These are phyloP conservation scores for Exephanes ischioxanthus DNA, from an alignment of 2,888 invertebrate genomes.

Conservation along the genomic window DNA sequence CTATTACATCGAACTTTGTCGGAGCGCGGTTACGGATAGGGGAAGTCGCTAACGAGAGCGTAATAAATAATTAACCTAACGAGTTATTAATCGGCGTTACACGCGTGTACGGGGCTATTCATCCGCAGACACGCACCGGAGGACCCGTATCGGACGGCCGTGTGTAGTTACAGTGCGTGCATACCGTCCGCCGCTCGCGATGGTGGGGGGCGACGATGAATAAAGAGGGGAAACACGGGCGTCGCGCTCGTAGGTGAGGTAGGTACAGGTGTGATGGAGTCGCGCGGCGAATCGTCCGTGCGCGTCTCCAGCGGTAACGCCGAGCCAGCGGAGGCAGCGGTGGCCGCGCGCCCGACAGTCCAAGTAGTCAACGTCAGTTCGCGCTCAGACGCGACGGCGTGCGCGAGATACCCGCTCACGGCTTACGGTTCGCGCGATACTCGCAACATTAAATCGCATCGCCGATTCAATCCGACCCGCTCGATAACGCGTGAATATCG, in stretches of 20 bases:
- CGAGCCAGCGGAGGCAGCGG: constrained; percentile 5
- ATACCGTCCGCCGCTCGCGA: too few species aligned
- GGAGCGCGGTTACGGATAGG: too few species aligned
- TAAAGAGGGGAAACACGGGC: constrained; percentile 19
- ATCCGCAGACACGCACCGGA: background rate
- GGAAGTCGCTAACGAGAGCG: constrained; percentile 16
- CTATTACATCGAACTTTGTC: too few species aligned
- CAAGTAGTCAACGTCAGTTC: constrained; percentile 64
- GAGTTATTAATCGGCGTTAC: constrained; percentile 45
- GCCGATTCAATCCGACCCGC: background rate
- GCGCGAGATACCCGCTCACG: constrained; percentile 47
- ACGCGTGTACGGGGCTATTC: constrained; percentile 11
- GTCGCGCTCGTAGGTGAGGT: constrained; percentile 43
- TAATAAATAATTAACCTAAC: constrained; percentile 56
- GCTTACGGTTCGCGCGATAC: constrained; percentile 5
- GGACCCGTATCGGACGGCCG: too few species aligned
- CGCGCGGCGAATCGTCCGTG: constrained; percentile 35
- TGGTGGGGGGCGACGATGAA: background rate
- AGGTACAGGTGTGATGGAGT: constrained; percentile 64
- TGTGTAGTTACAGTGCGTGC: too few species aligned
- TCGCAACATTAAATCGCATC: background rate
- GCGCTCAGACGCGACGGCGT: constrained; percentile 60
- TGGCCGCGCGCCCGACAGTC: constrained; percentile 25
- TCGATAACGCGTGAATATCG: too few species aligned
- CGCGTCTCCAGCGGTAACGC: constrained; percentile 32